Base-by-base conservation (phyloP, 2,113 vertebrate genomes). In the Gymnobelideus leadbeateri region DNA sequence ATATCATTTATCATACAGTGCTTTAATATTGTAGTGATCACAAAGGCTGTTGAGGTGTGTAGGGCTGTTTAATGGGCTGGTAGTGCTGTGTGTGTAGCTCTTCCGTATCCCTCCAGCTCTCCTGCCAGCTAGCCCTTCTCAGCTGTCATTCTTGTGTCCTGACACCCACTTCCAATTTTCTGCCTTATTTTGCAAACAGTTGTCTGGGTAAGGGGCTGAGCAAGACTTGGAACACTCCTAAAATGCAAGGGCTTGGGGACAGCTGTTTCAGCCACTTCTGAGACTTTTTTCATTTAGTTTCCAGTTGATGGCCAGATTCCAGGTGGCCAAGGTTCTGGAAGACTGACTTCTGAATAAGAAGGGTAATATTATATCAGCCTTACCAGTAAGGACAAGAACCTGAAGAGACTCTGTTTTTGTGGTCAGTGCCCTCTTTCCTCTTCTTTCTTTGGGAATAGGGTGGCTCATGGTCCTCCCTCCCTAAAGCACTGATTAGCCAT, bases 1-100 rank as follows among this genome's bases (percentile, higher is more conserved):
- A 19, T 95, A 96, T 96, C 94, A 94, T 31, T 98, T 95, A 95
- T 10, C 6, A 28, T 68, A 14, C 91, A 51, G 16, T 3, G 49
- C 89, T 55, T 2, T 49, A 46, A 92, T 14, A 61, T 14, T 10
- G 12, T 54, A 16, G 0, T 89, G 94, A 51, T 94, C 95, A 90
- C 61, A 51, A 89, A 53, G 92, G 89, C 24, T 24, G 31, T 28
- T 91, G n/a, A 95, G 94, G 77, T 89, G 91, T 28, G 8, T 52
- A 23, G 92, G 54, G 84, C 92, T 95, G 37, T 50, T 52, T 52
- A 96, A 31, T 90, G 96, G 51, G 57, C 93, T 24, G 68, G 90
- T 92, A 91, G 12, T 91, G 89, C 91, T 51, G 55, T 43, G 53
- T 92, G 92, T 77, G 57, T 50, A 37, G 47, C 51, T 51, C 91